Percentiles rank a stretch among this genome's conserved stretches.
Conservation (phyloP, 1,140 invertebrate genomes). For the Oryctes rhinoceros region DNA sequence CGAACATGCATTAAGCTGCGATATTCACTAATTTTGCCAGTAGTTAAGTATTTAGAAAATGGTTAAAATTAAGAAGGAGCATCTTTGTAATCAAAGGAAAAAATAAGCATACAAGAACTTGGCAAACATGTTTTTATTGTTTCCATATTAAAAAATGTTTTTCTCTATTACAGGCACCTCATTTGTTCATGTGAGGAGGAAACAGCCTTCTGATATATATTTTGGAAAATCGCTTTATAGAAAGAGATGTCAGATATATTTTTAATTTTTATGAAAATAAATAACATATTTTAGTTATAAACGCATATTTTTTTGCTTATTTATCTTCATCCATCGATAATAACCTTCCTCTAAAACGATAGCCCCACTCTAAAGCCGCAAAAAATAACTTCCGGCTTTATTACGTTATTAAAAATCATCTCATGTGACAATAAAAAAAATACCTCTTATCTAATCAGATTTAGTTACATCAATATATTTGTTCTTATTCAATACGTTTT, state of each 20-base stretch:
- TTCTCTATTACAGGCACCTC: constrained; percentile 2
- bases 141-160: background rate
- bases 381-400: too few relatives aligned
- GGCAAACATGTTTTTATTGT: too few relatives aligned
- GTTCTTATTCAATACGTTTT: background rate
- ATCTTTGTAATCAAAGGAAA: too few relatives aligned
- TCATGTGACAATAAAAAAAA: background rate
- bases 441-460: background rate
- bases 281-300: too few relatives aligned
- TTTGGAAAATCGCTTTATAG: background rate
- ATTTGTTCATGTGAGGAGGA: background rate
- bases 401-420: too few relatives aligned
- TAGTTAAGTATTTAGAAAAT: too few relatives aligned
- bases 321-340: background rate
- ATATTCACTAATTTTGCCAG: too few relatives aligned
- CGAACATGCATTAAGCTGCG: too few relatives aligned
- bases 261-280: background rate
- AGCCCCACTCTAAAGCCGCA: background rate
- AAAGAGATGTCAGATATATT: background rate
- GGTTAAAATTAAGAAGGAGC: too few relatives aligned
- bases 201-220: background rate
- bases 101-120: too few relatives aligned
- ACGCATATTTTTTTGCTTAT: background rate
- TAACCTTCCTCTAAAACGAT: background rate
- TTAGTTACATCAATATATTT: background rate